Evolutionary conservation across 2,797 vertebrate species (phyloP), one percentile per base, ranked within the genome.

Genomic region (Dermochelys coriacea): DNA sequence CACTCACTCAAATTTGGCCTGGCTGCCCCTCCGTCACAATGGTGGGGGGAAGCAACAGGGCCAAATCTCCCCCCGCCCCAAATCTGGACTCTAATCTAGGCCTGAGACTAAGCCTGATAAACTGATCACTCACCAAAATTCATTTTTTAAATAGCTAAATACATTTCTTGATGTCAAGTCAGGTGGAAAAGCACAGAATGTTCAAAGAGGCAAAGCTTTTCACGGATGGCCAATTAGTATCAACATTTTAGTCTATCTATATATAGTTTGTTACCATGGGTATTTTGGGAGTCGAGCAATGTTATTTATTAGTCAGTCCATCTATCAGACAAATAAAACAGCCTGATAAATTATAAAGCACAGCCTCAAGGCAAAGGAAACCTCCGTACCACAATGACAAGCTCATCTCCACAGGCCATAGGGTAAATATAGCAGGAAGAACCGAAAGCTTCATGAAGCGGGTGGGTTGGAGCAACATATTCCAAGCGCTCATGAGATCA

Each of bases 231-330:
- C 61, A 64, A 64, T 64, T 64, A 64, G 61, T 77, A 82, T 18
- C 84, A 91, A 86, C 57, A 15, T 85, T 84, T 85, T 21, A 27
- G 79, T 74, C 90, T 86, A 55, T 1, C 83, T 49, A 5, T 49
- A 8, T 41, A 91, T n/a, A n/a, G 86, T 86, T 95, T 88, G 41
- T 71, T 9, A 0, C 9, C 88, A 88, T 82, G 86, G 91, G 92
- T 84, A 88, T 45, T 88, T 47, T 0, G 1, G 71, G 84, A 87
- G 49, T 80, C 64, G 90, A 92, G 90, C 96, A 93, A 90, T 80
- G 19, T 41, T 82, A 96, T 94, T 93, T 95, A 5, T 80, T 86
- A 84, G 91, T 95, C 92, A 86, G 84, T 12, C 68, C 85, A 94
- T 85, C 92, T 94, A 90, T 86, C 88, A 94, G 88, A 80, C 50